These are phyloP conservation scores for Leptogaster cylindrica DNA, from an alignment of 2,888 invertebrate species.

Conservation along the genomic window DNA sequence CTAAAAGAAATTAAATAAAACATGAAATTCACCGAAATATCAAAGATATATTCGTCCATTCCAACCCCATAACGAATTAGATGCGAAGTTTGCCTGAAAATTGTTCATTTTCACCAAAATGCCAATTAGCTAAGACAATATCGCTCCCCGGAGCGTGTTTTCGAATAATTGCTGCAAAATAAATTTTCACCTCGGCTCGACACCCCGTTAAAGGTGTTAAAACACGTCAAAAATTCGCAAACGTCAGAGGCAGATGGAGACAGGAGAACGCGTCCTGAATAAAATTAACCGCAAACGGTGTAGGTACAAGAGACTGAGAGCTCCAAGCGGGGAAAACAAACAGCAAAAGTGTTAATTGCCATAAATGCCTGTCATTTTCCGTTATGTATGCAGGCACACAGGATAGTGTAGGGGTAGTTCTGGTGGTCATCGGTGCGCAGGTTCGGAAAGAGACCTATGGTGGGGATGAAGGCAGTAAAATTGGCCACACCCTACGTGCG, in stretches of 20 bases:
- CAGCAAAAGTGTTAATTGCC: conserved; percentile 63
- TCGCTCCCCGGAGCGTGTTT: conserved; percentile 45
- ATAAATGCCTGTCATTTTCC: conserved; percentile 63
- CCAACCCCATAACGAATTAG: conserved; percentile 27
- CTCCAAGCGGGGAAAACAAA: conserved; percentile 53
- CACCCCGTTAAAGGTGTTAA: conserved; percentile 47
- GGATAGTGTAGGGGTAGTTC: conserved; percentile 8
- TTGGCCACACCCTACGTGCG: conserved; percentile 47
- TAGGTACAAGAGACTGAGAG: too few species aligned
- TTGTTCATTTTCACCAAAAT: conserved; percentile 33
- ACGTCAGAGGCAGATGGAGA: conserved; percentile 17
- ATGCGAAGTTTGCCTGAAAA: neutral
- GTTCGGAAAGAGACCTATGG: conserved; percentile 7
- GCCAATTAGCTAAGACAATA: conserved; percentile 42
- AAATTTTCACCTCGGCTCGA: conserved; percentile 43
- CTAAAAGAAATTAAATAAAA: too few species aligned
- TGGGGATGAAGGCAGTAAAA: conserved; percentile 18
- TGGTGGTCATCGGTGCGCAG: neutral
- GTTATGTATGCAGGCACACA: conserved; percentile 50
- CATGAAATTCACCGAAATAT: too few species aligned
- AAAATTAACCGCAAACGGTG: conserved; percentile 45
- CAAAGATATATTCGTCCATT: too few species aligned
- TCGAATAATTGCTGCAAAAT: conserved; percentile 46
- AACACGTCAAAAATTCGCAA: conserved; percentile 46
- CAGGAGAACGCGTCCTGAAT: conserved; percentile 44